Base-by-base conservation (phyloP, 2,113 vertebrate species). In the Castor canadensis region DNA sequence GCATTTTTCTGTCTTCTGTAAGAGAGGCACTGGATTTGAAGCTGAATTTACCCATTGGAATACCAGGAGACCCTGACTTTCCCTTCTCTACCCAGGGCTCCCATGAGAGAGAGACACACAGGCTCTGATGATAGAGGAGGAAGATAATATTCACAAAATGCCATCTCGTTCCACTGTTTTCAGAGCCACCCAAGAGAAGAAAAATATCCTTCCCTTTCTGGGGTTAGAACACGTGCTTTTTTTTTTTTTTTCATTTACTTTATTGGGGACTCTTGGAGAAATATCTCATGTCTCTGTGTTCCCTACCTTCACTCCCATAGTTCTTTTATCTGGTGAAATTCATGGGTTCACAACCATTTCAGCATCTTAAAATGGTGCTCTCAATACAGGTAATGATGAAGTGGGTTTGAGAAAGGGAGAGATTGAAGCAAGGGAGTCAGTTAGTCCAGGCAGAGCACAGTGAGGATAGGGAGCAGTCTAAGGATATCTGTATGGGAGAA, bases 351-450 rank as follows among this genome's bases (percentile, higher is more conserved):
- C 17, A 62, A 38, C 64, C 47, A 89, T 47, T 71, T 75, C 26
- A 35, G 15, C 15, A 72, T 80, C 73, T 87, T 81, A 89, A 85
- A 93, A 73, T n/a, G 22, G 80, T 9, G 45, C 49, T 77, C 16
- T 87, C 30, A 6, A 47, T 88, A 12, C 67, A 91, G 67, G 54
- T 69, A 71, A 69, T 35, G 54, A 96, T n/a, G 49, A 96, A 47
- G 45, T 13, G 3, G 58, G 10, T 43, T 92, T 52, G 62, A 91
- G 56, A 86, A 72, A 85, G 56, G 62, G 40, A 49, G 77, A 38
- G 28, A 32, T 52, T 26, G 16, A 86, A 35, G 19, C 8, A 22
- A 49, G 54, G 13, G 64, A 85, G 30, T 24, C 54, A 71, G 52
- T 8, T 22, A 83, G 64, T 19, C 1, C 12, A 35, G 13, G 40